Evolutionary conservation across 2,797 vertebrate genomes (phyloP).

Genomic region (Picus viridis): DNA sequence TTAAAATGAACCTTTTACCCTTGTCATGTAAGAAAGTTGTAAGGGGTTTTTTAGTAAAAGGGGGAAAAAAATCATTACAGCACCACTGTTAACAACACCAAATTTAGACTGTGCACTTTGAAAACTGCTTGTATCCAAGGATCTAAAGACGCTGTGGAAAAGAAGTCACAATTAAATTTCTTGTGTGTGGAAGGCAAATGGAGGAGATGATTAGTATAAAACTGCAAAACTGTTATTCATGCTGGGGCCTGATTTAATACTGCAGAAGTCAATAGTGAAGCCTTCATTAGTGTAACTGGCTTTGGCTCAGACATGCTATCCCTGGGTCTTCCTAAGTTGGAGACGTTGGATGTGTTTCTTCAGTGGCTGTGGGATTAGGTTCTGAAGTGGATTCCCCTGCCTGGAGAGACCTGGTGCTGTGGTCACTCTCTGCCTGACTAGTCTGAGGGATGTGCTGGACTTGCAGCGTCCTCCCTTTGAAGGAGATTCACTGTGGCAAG

Average conservation of each 20-base stretch:
- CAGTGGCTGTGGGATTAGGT: background rate
- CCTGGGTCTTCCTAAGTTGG: background rate
- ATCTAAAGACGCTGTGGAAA: background rate
- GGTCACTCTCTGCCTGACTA: rapidly evolving
- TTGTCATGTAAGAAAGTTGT: constrained; percentile 52
- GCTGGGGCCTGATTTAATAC: background rate
- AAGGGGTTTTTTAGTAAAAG: background rate
- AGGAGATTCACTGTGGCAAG: background rate
- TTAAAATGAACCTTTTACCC: constrained; percentile 66
- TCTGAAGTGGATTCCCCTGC: background rate
- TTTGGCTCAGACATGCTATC: background rate
- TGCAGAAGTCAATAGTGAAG: background rate
- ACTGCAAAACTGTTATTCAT: background rate
- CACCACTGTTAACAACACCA: background rate
- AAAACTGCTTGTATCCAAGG: background rate
- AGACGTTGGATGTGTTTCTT: background rate
- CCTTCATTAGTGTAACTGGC: background rate
- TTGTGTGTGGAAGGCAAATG: background rate
- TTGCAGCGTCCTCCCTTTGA: rapidly evolving
- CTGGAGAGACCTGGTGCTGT: background rate
- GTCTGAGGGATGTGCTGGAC: rapidly evolving
- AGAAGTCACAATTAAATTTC: background rate
- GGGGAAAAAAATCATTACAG: background rate
- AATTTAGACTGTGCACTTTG: background rate
- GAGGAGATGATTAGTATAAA: background rate